These are phyloP conservation scores for Pandion haliaetus DNA, from an alignment of 2,113 vertebrate species.

Conservation along the genomic window DNA sequence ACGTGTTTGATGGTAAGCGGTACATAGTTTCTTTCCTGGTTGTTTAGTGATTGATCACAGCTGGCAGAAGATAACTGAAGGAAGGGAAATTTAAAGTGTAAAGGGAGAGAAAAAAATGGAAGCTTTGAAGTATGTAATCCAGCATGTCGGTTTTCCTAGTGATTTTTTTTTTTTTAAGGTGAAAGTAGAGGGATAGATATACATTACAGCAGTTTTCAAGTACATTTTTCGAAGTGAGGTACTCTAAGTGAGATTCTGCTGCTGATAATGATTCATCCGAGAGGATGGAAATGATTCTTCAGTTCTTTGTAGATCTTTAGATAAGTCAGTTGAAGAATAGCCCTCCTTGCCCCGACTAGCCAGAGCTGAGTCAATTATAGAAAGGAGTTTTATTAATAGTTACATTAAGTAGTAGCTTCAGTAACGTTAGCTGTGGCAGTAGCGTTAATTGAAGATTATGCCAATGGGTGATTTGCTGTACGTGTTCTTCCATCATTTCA, in stretches of 20 bases:
- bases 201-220: not conserved
- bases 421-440: accelerated
- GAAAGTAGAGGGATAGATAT: not conserved
- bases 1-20: accelerated
- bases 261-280: not conserved
- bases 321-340: not conserved
- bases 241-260: not conserved
- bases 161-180: not conserved
- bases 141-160: not conserved
- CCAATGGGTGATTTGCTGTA: not conserved
- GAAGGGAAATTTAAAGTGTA: not conserved
- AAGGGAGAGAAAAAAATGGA: not conserved
- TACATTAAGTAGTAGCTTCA: not conserved
- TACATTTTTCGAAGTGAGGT: not conserved
- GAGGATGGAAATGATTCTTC: not conserved
- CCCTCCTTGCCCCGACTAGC: not conserved
- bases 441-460: not conserved
- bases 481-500: not conserved
- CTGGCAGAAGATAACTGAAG: not conserved
- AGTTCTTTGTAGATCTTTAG: not conserved
- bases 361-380: not conserved
- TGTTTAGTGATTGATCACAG: not conserved
- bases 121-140: not conserved
- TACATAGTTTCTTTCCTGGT: not conserved
- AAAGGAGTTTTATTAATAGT: slow-evolving; percentile 10